Base-by-base conservation (phyloP, 2,888 invertebrate genomes). In the Coecobrya sp. region DNA sequence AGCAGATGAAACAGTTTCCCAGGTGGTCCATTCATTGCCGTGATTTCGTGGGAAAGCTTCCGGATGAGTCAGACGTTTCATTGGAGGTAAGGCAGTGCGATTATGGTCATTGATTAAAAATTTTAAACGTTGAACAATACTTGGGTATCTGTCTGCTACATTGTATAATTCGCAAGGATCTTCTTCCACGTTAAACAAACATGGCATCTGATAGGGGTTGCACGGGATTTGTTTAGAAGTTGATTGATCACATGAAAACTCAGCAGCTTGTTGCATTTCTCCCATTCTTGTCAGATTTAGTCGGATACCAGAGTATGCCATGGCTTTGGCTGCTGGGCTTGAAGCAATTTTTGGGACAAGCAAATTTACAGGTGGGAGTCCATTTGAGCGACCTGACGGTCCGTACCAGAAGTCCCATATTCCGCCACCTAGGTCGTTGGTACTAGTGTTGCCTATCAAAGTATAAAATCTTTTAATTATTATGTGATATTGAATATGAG, bases 81-180 rank as follows among this genome's bases (percentile, higher is more conserved):
- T 94, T 7, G 96, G 96, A 5, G 96, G 95, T 4, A 96, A 95
- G 87, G 95, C 96, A 0, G 95, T 96, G 59, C 93, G 86, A 79
- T 95, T 95, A 92, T 95, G 96, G 45, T 95, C 85, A 11, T 89
- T 68, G 10, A 96, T 86, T 16, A 95, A 93, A 0, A 88, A 84
- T 79, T 95, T 36, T 76, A 96, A 93, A 22, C 94, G 88, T 10
- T 94, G 86, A 1, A 96, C 95, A 13, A 96, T 94, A 36, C 95
- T 95, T 27, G 96, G 95, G 42, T 95, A 91, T 22, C 91, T 65
- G 8, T 96, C 95, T 0, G 97, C 97, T 62, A 98, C 95, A 95
- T 99, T 98, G 91, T 96, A 96, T 89, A 96, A 96, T 96, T 99
- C 99, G 95, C 99, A 99, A 0, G 99, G 99, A 96, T 99, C 99